A percentile compares a stretch with the other conserved stretches of the same genome.
These are phyloP conservation scores for Pluvialis apricaria DNA, from an alignment of 2,113 vertebrate genomes.

Conservation along the genomic window DNA sequence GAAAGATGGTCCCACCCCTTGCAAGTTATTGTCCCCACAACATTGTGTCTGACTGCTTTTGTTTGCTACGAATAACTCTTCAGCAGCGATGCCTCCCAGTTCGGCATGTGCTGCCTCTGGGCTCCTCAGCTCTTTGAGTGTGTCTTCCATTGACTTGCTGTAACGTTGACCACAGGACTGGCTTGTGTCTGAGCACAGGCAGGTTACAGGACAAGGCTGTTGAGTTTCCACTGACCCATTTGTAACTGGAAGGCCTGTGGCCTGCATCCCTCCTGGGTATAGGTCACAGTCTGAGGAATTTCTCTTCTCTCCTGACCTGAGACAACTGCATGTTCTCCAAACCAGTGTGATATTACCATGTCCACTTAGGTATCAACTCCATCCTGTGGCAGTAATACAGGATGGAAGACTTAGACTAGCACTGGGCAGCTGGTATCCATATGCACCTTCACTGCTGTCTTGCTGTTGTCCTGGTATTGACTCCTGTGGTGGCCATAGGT, in stretches of 20 bases:
- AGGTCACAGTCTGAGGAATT: not conserved
- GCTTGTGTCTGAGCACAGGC: not conserved
- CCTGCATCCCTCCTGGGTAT: not conserved
- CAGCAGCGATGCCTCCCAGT: not conserved
- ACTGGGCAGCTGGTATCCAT: not conserved
- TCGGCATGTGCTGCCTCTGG: not conserved
- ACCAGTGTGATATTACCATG: fast-evolving
- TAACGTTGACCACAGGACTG: not conserved
- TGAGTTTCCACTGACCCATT: not conserved
- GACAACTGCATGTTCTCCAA: not conserved
- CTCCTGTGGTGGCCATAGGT: not conserved
- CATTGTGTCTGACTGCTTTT: not conserved
- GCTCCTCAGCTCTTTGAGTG: not conserved
- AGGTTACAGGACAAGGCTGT: not conserved
- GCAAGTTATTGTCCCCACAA: not conserved
- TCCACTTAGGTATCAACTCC: not conserved
- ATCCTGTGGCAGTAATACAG: not conserved
- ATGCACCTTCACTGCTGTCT: not conserved
- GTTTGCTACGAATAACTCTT: not conserved
- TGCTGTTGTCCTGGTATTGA: not conserved
- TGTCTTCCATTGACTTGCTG: not conserved
- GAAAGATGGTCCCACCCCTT: not conserved
- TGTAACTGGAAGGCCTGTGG: not conserved
- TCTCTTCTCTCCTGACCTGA: not conserved
- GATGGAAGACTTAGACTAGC: not conserved